phyloP scores from a whole-genome alignment of 1,140 invertebrate species.

The Paracyclopina nana region DNA sequence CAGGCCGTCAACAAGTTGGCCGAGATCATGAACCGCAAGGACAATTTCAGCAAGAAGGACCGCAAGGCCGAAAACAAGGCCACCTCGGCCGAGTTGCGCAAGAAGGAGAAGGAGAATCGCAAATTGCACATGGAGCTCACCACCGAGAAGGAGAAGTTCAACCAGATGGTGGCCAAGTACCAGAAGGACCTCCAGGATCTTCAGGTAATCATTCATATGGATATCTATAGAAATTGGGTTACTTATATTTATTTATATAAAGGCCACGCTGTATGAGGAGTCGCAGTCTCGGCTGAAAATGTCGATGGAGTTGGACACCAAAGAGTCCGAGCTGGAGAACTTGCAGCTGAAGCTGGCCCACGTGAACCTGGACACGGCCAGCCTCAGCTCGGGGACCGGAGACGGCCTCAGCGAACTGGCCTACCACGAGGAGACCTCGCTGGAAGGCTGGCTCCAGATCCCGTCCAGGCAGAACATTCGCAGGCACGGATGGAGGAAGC shows the following conservation, averaged over 20 bases:
- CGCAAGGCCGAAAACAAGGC: slow-evolving; percentile 26
- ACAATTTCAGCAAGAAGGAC: slow-evolving; percentile 35
- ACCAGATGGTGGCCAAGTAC: slow-evolving; percentile 57
- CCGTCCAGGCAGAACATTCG: slow-evolving; percentile 88
- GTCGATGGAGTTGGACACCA: slow-evolving; percentile 77
- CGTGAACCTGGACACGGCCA: slow-evolving; percentile 63
- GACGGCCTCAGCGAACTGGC: slow-evolving; percentile 22
- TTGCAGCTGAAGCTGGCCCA: slow-evolving; percentile 52
- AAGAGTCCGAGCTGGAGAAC: slow-evolving; percentile 86
- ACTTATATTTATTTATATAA: background rate
- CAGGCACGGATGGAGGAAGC: slow-evolving; percentile 86
- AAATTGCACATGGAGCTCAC: slow-evolving; percentile 88
- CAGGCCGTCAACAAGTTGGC: slow-evolving; percentile 91
- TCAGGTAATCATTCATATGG: slow-evolving; percentile 30
- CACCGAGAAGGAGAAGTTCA: slow-evolving; percentile 79
- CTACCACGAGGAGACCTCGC: slow-evolving; percentile 40
- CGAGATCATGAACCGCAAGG: slow-evolving; percentile 86
- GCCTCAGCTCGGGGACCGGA: slow-evolving; percentile 57
- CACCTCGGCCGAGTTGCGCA: slow-evolving; percentile 52
- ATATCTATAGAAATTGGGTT: background rate
- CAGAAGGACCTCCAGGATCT: slow-evolving; percentile 68
- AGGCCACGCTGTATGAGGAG: slow-evolving; percentile 41
- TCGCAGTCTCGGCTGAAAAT: slow-evolving; percentile 47
- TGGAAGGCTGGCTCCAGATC: slow-evolving; percentile 87
- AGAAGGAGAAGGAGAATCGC: slow-evolving; percentile 86